These are phyloP conservation scores for Acleris emargana DNA, from an alignment of 2,888 invertebrate species.

Conservation along the genomic window DNA sequence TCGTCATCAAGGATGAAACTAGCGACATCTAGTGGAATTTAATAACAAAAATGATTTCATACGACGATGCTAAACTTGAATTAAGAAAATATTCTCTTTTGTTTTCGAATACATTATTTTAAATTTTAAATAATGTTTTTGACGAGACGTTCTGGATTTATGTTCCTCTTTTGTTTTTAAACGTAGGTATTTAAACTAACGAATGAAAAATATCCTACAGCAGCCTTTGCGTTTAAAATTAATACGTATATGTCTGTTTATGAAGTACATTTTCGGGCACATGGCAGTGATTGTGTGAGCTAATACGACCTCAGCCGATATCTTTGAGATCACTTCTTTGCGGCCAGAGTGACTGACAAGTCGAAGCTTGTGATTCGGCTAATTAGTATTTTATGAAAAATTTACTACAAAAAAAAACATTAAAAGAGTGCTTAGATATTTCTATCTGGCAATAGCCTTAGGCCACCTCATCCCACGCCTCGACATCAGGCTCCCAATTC, in stretches of 20 bases:
- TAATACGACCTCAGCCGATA: slow-evolving; percentile 52
- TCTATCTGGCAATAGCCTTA: slow-evolving; percentile 13
- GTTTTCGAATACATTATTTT: too few species aligned
- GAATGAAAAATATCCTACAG: slow-evolving; percentile 40
- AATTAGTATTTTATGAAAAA: not conserved
- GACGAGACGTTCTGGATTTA: not conserved
- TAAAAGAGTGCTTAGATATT: not conserved
- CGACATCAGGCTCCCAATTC: not conserved
- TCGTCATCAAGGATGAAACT: slow-evolving; percentile 42
- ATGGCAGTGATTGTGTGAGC: slow-evolving; percentile 64
- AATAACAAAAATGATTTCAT: not conserved
- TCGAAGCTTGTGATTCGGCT: slow-evolving; percentile 21
- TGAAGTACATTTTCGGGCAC: slow-evolving; percentile 56
- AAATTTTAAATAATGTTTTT: not conserved
- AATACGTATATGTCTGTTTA: slow-evolving; percentile 47
- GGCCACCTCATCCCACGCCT: not conserved
- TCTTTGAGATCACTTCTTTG: slow-evolving; percentile 77
- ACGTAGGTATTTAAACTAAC: slow-evolving; percentile 4
- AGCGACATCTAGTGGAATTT: slow-evolving; percentile 46
- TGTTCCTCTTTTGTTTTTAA: not conserved
- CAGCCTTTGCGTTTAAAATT: slow-evolving; percentile 51
- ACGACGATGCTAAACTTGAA: not conserved
- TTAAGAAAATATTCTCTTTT: too few species aligned
- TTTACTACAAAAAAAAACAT: not conserved
- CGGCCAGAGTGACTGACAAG: slow-evolving; percentile 52